Base-by-base conservation (phyloP, 2,888 invertebrate species). In the Elmis aenea region DNA sequence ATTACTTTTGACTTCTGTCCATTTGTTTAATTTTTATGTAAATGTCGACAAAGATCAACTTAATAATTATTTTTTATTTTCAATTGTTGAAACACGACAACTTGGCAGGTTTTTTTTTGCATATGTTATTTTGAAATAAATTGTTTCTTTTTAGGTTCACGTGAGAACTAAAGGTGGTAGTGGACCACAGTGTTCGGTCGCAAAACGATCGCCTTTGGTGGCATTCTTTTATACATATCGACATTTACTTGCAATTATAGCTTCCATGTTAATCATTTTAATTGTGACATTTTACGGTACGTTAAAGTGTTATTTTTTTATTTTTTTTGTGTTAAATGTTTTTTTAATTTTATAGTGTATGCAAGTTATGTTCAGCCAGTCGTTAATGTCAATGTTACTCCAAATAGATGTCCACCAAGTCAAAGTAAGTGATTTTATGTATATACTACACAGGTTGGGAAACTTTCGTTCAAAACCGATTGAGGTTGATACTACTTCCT, bases 251-350 rank as follows among this genome's bases (percentile, higher is more conserved):
- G 39, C 40, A 2, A 45, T 58, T 14, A 27, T 55, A 6, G 22
- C 39, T 5, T 55, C 59, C 1, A 59, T 66, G 59, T 20, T 63
- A 14, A 37, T 57, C 3, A 55, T 66, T 28, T 61, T 66, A 50
- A 46, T 61, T 21, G 43, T 62, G 1, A 63, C 66, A 2, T 64
- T 64, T 42, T 66, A 64, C 41, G 58, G 67, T 66, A 55, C 61
- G 26, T 9, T 6, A 15, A 20, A 4, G 5, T 26, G 2, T 6
- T 12, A 26, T 12, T 13, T 25, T 8, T 10, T 3, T 24, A 13
- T n/a, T 9, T 3, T 26, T 26, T 18, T 5, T 25, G 32, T 21
- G 20, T 29, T 21, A 25, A 3, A 26, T 22, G 3, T 24, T 11
- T 45, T 29, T 21, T 21, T 27, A 52, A 46, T 42, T 37, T 60